These are phyloP conservation scores for Allobates femoralis DNA, from an alignment of 2,797 vertebrate species.

Conservation along the genomic window DNA sequence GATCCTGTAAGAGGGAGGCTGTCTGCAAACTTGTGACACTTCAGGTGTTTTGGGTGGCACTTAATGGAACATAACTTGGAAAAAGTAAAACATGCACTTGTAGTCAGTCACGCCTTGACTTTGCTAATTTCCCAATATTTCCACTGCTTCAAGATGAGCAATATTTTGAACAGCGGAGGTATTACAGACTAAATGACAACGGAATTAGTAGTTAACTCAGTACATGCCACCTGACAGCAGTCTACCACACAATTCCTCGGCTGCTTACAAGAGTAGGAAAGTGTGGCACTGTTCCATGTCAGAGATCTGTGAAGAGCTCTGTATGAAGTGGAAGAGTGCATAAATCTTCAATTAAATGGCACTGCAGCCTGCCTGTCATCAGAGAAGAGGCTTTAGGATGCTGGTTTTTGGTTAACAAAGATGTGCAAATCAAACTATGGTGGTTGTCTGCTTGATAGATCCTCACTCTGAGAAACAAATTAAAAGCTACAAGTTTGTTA, in stretches of 20 bases:
- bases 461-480: neutral
- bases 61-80: neutral
- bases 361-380: slow-evolving; percentile 2
- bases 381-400: neutral
- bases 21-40: slow-evolving; percentile 95
- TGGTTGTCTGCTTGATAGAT: slow-evolving; percentile 13
- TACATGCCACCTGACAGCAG: slow-evolving; percentile 25
- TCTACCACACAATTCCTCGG: slow-evolving; percentile 22
- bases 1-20: slow-evolving; percentile 90
- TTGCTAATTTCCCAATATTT: slow-evolving; percentile 38
- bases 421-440: neutral
- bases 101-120: slow-evolving; percentile 7
- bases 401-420: slow-evolving; percentile 20
- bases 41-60: slow-evolving; percentile 27
- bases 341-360: slow-evolving; percentile 9
- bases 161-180: neutral
- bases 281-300: slow-evolving; percentile 29
- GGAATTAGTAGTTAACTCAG: slow-evolving; percentile 22
- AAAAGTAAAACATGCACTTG: slow-evolving; percentile 35
- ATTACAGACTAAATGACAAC: slow-evolving; percentile 18
- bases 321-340: neutral
- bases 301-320: slow-evolving; percentile 17
- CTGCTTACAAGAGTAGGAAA: slow-evolving; percentile 16
- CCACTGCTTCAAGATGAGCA: slow-evolving; percentile 6
- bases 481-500: slow-evolving; percentile 35